Base-by-base conservation (phyloP, 1,140 invertebrate genomes). In the Drosophila trapezifrons region DNA sequence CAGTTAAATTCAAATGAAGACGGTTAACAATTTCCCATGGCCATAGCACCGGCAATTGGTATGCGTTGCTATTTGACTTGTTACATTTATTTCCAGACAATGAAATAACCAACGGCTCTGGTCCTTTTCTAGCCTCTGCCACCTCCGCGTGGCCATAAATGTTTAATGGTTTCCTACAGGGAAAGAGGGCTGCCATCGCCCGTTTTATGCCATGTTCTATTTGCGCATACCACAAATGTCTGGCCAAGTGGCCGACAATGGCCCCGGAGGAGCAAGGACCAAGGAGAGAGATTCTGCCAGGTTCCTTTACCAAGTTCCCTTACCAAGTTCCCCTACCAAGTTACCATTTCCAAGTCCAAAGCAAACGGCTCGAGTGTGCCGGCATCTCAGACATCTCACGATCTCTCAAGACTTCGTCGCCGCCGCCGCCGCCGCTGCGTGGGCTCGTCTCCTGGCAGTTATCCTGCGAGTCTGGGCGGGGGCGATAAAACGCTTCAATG, bases 401-500 rank as follows among this genome's bases (percentile, higher is more conserved):
- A 54, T 69, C 63, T 43, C 42, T 69, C 40, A 59, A 40, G 63
- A 49, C 29, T 12, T 12, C 32, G 54, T 8, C 15, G 42, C 17
- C 17, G 37, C 2, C 20, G 12, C n/a, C 10, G 20, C 15, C 20
- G n/a, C 1, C 18, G 22, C 49, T 13, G 59, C 49, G 59, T 63
- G 45, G 60, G 29, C 43, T 37, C 38, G 27, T 45, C 60, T 42
- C 27, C 46, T 32, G 37, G 25, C 65, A 22, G 37, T 29, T 66
- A 66, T 66, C 46, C 62, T 66, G 65, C 62, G 65, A 69, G 80
- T 79, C 76, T 84, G 74, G 80, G 80, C 40, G 51, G 62, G 40
- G 47, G 66, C 79, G 84, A 89, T 87, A 87, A 87, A 87, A 89
- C 82, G 77, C 76, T 83, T 87, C 76, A 83, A 71, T 87, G 76